These are phyloP conservation scores for Drosophila melanosoma DNA, from an alignment of 2,888 invertebrate species.

Conservation along the genomic window DNA sequence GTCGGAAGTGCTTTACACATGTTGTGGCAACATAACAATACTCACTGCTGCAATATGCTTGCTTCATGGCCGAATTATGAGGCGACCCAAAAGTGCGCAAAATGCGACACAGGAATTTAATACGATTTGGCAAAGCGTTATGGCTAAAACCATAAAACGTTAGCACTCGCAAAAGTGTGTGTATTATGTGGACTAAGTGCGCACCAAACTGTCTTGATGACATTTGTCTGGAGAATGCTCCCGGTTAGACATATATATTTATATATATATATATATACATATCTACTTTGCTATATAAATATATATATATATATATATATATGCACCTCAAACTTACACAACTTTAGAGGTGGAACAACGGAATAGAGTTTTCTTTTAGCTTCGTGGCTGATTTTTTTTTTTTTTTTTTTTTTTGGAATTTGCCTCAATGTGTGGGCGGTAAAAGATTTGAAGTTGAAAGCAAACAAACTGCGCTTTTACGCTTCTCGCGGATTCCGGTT, in stretches of 20 bases:
- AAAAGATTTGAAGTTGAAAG: constrained; percentile 58
- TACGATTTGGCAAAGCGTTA: constrained; percentile 6
- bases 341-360: constrained; percentile 37
- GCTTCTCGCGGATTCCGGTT: background rate
- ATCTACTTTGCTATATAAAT: too few relatives aligned
- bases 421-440: constrained; percentile 30
- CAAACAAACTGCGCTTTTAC: constrained; percentile 71
- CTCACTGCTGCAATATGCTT: background rate
- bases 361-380: constrained; percentile 35
- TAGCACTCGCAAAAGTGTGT: background rate
- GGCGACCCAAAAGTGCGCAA: constrained; percentile 1
- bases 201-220: constrained; percentile 3
- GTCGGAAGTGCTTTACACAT: background rate
- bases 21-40: background rate
- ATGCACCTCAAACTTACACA: constrained; percentile 21
- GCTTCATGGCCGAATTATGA: background rate
- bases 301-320: too few relatives aligned
- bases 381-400: constrained; percentile 17
- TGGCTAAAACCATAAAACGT: constrained; percentile 1
- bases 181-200: background rate
- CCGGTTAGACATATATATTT: constrained; percentile 9
- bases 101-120: constrained; percentile 8
- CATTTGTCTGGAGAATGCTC: constrained; percentile 13
- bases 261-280: background rate
- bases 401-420: background rate